Conservation (phyloP, 1,140 invertebrate genomes). For the Temnothorax nylanderi region DNA sequence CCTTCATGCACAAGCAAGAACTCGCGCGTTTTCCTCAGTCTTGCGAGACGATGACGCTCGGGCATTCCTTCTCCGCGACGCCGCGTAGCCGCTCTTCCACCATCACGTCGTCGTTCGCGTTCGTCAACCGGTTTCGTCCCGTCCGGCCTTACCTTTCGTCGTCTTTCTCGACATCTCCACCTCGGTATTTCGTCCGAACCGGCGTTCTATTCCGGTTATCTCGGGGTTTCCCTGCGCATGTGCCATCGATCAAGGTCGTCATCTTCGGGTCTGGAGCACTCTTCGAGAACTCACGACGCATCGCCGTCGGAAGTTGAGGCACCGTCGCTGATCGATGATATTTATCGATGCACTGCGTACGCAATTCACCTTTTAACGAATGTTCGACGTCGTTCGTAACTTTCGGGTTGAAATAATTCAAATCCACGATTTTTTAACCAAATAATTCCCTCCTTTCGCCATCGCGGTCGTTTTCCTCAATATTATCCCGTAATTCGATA, state of each 20-base stretch:
- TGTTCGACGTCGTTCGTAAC: not conserved
- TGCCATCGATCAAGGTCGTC: constrained; percentile 22
- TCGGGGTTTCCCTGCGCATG: constrained; percentile 30
- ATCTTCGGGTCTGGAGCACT: not conserved
- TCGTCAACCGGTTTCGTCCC: constrained; percentile 66
- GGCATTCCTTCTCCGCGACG: not conserved
- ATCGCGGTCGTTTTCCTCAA: not conserved
- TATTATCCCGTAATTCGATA: not conserved
- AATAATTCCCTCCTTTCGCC: not conserved
- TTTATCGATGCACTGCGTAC: not conserved
- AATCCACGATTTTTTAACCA: not conserved
- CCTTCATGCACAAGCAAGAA: not conserved
- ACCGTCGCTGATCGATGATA: not conserved
- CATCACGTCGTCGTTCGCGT: constrained; percentile 3
- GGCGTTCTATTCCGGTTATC: constrained; percentile 12
- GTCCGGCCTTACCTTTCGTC: constrained; percentile 50
- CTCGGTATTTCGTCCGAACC: not conserved
- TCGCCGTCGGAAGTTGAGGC: not conserved
- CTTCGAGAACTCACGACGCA: not conserved
- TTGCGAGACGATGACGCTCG: not conserved
- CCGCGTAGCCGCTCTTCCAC: constrained; percentile 5
- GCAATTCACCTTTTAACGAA: not conserved
- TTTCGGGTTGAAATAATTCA: not conserved
- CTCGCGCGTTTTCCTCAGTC: not conserved
- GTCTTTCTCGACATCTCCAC: constrained; percentile 14